phyloP scores from a whole-genome alignment of 2,888 invertebrate genomes.

The Buathra laborator region DNA sequence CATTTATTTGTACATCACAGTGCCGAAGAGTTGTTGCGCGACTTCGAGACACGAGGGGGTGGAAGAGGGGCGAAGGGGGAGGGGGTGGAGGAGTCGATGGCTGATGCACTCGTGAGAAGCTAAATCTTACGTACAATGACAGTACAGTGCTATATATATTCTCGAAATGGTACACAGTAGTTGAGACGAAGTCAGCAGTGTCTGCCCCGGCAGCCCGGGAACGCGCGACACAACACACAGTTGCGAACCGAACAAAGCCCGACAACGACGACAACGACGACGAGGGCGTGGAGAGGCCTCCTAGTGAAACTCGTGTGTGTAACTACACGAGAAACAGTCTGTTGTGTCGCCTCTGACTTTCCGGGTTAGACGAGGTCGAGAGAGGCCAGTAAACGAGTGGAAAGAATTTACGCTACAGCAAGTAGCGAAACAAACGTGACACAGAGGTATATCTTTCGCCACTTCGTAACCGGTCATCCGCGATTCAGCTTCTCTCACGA shows the following conservation, averaged over 20 bases:
- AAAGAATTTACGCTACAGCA: constrained; percentile 22
- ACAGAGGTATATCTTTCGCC: constrained; percentile 42
- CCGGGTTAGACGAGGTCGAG: constrained; percentile 67
- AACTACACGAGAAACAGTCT: constrained; percentile 28
- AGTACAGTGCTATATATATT: constrained; percentile 7
- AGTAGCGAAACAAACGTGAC: constrained; percentile 28
- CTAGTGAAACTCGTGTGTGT: constrained; percentile 27
- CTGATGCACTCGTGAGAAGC: constrained; percentile 56
- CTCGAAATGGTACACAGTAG: constrained; percentile 55
- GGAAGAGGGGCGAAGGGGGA: too few species aligned
- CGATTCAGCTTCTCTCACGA: constrained; percentile 29
- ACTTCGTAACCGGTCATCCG: constrained; percentile 49
- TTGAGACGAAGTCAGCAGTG: constrained; percentile 59
- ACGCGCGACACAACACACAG: constrained; percentile 56
- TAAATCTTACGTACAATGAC: constrained; percentile 46
- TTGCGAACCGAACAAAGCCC: constrained; percentile 64
- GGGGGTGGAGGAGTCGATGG: constrained; percentile 20
- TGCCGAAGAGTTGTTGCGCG: constrained; percentile 31
- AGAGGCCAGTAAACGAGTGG: constrained; percentile 56
- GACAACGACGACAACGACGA: constrained; percentile 49
- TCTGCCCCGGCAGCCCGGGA: constrained; percentile 53
- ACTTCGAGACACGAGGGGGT: constrained; percentile 3
- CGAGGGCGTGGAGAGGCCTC: constrained; percentile 64
- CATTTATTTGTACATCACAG: not conserved
- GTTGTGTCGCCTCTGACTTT: constrained; percentile 59